Percentiles rank a stretch among this genome's conserved stretches.
These are phyloP conservation scores for Coptotermes formosanus DNA, from an alignment of 1,140 invertebrate genomes.

Conservation along the genomic window DNA sequence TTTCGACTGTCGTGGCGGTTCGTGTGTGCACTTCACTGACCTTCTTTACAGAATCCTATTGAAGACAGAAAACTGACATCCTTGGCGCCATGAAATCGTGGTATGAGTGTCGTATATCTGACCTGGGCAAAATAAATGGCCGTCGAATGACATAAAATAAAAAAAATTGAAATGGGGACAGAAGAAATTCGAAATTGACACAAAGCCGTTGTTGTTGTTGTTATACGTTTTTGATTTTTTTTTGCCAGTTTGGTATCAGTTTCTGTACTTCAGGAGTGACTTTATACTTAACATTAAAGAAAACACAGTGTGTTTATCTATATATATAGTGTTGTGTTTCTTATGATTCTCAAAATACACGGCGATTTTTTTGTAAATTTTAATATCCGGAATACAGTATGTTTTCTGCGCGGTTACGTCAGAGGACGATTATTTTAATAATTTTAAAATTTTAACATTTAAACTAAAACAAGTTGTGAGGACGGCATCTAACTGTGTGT, in stretches of 20 bases:
- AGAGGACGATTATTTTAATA: too few relatives aligned
- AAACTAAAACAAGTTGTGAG: too few relatives aligned
- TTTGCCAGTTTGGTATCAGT: not conserved
- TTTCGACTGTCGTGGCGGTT: too few relatives aligned
- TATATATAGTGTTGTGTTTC: too few relatives aligned
- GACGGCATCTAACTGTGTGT: too few relatives aligned
- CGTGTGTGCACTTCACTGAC: not conserved
- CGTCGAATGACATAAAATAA: not conserved
- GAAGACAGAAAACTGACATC: not conserved
- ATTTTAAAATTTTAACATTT: too few relatives aligned
- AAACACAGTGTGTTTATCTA: too few relatives aligned
- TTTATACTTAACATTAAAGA: not conserved
- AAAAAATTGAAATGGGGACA: not conserved
- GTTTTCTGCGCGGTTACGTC: too few relatives aligned
- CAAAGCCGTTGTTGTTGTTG: not conserved
- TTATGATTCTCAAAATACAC: too few relatives aligned
- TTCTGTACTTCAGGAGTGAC: not conserved
- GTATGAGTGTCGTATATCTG: not conserved
- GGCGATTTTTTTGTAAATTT: too few relatives aligned
- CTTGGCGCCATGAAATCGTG: not conserved
- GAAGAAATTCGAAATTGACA: not conserved
- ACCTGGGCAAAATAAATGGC: not conserved
- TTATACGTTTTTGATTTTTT: not conserved
- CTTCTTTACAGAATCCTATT: not conserved
- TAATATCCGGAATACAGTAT: too few relatives aligned